Evolutionary conservation across 1,140 invertebrate genomes (phyloP).

Genomic region (Drosophila prosaltans): DNA sequence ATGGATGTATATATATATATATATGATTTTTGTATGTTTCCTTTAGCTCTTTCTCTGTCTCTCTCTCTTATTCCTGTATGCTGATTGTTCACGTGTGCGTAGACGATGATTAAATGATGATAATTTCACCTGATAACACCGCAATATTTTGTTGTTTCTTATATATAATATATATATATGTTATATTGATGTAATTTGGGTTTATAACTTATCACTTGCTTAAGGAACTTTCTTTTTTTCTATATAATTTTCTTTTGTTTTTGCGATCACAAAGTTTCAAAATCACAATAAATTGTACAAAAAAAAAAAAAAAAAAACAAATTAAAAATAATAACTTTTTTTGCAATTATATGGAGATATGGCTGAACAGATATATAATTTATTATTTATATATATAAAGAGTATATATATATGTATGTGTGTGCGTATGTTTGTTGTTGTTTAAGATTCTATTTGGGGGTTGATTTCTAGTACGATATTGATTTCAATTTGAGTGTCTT

Average conservation of each 20-base stretch:
- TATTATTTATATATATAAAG: neutral
- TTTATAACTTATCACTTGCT: constrained; percentile 70
- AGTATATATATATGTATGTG: neutral
- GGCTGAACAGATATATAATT: neutral
- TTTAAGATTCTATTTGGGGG: neutral
- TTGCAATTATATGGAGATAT: neutral
- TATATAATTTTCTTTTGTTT: constrained; percentile 44
- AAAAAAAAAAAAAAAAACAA: constrained; percentile 53
- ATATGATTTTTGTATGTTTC: neutral
- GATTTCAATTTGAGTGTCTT: constrained; percentile 38
- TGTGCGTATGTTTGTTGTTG: too few species aligned
- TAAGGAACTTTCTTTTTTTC: constrained; percentile 75
- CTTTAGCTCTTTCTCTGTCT: neutral
- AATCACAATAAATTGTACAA: constrained; percentile 70
- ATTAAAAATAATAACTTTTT: constrained; percentile 22
- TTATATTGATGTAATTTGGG: constrained; percentile 20
- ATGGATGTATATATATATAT: neutral
- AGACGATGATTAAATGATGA: neutral
- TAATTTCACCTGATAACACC: neutral
- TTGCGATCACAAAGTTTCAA: constrained; percentile 76
- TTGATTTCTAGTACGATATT: constrained; percentile 16
- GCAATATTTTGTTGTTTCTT: neutral
- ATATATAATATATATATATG: constrained; percentile 10
- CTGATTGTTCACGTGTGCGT: neutral
- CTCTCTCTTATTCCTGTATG: neutral